Percentiles rank a stretch among this genome's conserved stretches.
Evolutionary conservation across 2,888 invertebrate genomes (phyloP).

Genomic region (Itoplectis maculator): DNA sequence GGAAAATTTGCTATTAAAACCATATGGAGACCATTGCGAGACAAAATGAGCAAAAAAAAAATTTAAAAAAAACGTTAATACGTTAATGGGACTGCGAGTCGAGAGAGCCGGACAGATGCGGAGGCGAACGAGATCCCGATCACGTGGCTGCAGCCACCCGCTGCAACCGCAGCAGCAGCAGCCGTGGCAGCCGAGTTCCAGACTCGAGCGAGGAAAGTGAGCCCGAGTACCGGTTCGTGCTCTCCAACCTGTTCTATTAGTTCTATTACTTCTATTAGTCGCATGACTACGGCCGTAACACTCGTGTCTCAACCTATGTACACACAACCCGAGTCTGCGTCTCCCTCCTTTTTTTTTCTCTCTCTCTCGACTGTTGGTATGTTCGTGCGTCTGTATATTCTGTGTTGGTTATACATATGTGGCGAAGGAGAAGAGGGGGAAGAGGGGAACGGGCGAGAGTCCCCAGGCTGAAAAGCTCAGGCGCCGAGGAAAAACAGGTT

Average conservation of each 20-base stretch:
- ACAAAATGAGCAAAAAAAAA: background rate
- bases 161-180: slow-evolving; percentile 41
- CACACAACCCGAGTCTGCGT: background rate
- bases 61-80: background rate
- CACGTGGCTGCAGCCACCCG: slow-evolving; percentile 69
- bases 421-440: no score
- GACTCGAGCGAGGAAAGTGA: slow-evolving; percentile 66
- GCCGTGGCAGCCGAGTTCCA: slow-evolving; percentile 52
- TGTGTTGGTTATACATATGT: no score
- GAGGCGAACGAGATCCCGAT: slow-evolving; percentile 65
- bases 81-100: background rate
- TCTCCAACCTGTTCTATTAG: slow-evolving; percentile 65
- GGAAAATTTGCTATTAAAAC: no score
- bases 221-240: slow-evolving; percentile 66
- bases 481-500: slow-evolving; percentile 50
- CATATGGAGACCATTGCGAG: background rate
- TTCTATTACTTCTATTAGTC: slow-evolving; percentile 55
- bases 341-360: no score
- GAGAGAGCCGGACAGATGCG: slow-evolving; percentile 39
- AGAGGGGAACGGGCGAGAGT: slow-evolving; percentile 45
- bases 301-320: background rate
- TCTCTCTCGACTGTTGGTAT: background rate
- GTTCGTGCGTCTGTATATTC: background rate
- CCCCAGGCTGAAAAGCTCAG: slow-evolving; percentile 40
- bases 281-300: slow-evolving; percentile 25